Evolutionary conservation across 2,113 vertebrate species (phyloP), one percentile per base, ranked within the genome.

Genomic region (Prinia subflava): DNA sequence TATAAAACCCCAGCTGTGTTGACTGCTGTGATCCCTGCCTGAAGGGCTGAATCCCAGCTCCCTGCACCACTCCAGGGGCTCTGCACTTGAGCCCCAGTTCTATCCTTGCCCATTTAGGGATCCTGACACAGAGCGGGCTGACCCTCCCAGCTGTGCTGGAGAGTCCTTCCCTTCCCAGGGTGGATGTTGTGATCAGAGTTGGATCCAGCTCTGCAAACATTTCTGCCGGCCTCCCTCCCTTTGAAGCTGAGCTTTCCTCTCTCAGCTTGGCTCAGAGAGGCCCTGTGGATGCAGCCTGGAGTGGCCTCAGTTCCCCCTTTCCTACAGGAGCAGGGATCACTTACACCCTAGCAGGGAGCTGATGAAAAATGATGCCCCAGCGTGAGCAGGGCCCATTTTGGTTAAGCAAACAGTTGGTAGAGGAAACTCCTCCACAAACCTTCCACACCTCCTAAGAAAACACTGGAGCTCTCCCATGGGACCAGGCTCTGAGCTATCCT

Each of bases 361-460:
- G 4, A 21, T 93, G 92, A 90, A 96, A 95, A 96, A 89, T 68
- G 25, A 87, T 0, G 20, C 30, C 79, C 68, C 80, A 81, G 92
- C 44, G 0, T 86, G 88, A 93, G 52, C 60, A 77, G 56, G 65
- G 83, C 83, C 90, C 60, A 4, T 93, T 95, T 90, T 92, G 64
- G 83, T 90, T 96, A 96, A 93, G 69, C 46, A 95, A 96, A 92
- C 73, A 96, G 41, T 68, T 3, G 2, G 37, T 70, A 52, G 83
- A 83, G 75, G 60, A 78, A 86, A 93, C 88, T 90, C 64, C 44
- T 95, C 60, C 47, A 37, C 1, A 3, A 94, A 89, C 75, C 69
- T 49, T 89, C 77, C 93, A 90, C 88, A 7, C 92, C 93, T 95
- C 46, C 52, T 96, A 94, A 87, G 44, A 92, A 96, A 95, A 92